Percentiles rank a stretch among this genome's conserved stretches.
phyloP scores from a whole-genome alignment of 1,140 invertebrate genomes.

The Drosophila fuyamai region DNA sequence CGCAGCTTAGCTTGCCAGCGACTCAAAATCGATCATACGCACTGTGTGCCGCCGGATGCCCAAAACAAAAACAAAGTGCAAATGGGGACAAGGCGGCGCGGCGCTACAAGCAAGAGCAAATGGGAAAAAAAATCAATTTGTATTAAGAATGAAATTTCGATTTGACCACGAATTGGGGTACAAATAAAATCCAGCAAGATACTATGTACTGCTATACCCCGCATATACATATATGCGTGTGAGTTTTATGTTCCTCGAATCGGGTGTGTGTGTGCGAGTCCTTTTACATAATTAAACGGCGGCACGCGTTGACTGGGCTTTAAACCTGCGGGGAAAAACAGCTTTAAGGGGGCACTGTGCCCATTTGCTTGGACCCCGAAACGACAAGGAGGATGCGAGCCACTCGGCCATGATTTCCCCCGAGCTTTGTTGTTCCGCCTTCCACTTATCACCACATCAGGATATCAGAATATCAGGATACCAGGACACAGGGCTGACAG shows the following conservation, averaged over 20 bases:
- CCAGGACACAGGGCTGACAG: no score
- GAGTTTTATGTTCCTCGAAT: constrained; percentile 27
- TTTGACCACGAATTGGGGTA: constrained; percentile 43
- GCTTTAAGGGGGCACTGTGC: constrained; percentile 49
- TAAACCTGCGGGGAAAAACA: constrained; percentile 48
- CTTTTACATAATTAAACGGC: constrained; percentile 64
- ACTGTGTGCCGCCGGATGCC: constrained; percentile 45
- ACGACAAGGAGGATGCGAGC: constrained; percentile 42
- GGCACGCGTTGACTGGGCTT: constrained; percentile 50
- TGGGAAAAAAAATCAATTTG: constrained; percentile 76
- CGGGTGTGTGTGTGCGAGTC: constrained; percentile 14
- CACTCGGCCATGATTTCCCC: constrained; percentile 81
- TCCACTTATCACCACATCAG: constrained; percentile 72
- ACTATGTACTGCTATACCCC: constrained; percentile 28
- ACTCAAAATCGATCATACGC: constrained; percentile 50
- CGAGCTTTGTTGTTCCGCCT: constrained; percentile 54
- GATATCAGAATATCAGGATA: neutral
- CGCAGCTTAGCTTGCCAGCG: neutral
- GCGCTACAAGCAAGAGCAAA: constrained; percentile 29
- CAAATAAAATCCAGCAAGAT: constrained; percentile 47
- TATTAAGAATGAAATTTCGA: constrained; percentile 79
- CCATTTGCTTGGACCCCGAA: constrained; percentile 48
- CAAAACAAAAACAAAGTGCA: constrained; percentile 58
- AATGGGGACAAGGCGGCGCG: constrained; percentile 26
- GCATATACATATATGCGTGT: constrained; percentile 3